phyloP scores from a whole-genome alignment of 2,888 invertebrate species.

The Eupsilia transversa region DNA sequence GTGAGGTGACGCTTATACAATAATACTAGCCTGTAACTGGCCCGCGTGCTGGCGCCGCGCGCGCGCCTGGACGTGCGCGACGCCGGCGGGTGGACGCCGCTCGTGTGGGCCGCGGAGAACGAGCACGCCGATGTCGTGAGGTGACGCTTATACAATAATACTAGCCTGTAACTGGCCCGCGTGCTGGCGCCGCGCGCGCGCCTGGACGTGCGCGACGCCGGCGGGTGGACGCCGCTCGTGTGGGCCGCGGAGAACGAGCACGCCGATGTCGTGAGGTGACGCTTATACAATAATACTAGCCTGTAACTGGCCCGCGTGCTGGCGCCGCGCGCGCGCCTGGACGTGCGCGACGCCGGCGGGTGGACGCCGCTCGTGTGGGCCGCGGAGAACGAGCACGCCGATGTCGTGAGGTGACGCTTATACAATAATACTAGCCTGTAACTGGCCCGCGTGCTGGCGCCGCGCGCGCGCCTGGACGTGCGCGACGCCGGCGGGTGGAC shows the following conservation, averaged over 20 bases:
- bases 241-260: slow-evolving; percentile 97
- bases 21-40: too few relatives aligned
- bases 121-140: slow-evolving; percentile 93
- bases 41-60: slow-evolving; percentile 88
- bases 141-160: too few relatives aligned
- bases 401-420: slow-evolving; percentile 92
- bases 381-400: slow-evolving; percentile 94
- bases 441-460: slow-evolving; percentile 90
- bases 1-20: too few relatives aligned
- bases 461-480: slow-evolving; percentile 90
- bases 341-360: slow-evolving; percentile 96
- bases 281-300: too few relatives aligned
- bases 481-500: slow-evolving; percentile 98
- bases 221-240: slow-evolving; percentile 98
- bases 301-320: slow-evolving; percentile 91
- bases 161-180: too few relatives aligned
- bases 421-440: too few relatives aligned
- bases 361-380: slow-evolving; percentile 99
- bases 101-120: slow-evolving; percentile 98
- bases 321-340: slow-evolving; percentile 88
- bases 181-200: slow-evolving; percentile 88
- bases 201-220: slow-evolving; percentile 94
- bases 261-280: slow-evolving; percentile 91
- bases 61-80: slow-evolving; percentile 93
- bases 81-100: slow-evolving; percentile 97